These are phyloP conservation scores for Capromys pilorides DNA, from an alignment of 2,797 vertebrate genomes.

Conservation along the genomic window DNA sequence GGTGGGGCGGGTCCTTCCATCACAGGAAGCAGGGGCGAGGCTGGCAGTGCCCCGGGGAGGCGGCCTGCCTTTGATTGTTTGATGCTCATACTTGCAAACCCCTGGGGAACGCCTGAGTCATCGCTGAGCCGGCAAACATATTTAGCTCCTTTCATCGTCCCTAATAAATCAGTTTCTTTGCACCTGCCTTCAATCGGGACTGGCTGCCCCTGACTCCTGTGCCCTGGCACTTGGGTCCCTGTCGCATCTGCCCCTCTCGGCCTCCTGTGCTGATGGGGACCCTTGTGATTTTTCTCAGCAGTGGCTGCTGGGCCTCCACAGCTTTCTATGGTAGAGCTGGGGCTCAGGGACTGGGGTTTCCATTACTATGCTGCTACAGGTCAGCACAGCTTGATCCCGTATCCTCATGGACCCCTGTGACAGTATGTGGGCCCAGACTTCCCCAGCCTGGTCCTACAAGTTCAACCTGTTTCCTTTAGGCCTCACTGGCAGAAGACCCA, in stretches of 20 bases:
- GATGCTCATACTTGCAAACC: conserved; percentile 59
- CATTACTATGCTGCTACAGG: fast-evolving
- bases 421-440: conserved; percentile 7
- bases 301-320: not conserved
- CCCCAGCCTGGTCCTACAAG: not conserved
- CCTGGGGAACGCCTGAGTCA: conserved; percentile 73
- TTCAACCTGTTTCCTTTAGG: not conserved
- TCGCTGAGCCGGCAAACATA: conserved; percentile 69
- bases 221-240: not conserved
- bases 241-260: not conserved
- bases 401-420: not conserved
- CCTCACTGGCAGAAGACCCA: not conserved
- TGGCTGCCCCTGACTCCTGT: not conserved
- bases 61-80: conserved; percentile 47
- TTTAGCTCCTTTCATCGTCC: conserved; percentile 71
- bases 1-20: not conserved
- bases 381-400: not conserved
- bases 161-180: conserved; percentile 74
- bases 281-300: not conserved
- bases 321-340: not conserved
- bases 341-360: not conserved
- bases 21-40: not conserved
- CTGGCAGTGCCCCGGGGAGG: not conserved
- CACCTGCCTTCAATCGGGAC: conserved; percentile 38
- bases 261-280: not conserved